Base-by-base conservation (phyloP, 2,797 vertebrate genomes). In the Pseudomugil gertrudae region DNA sequence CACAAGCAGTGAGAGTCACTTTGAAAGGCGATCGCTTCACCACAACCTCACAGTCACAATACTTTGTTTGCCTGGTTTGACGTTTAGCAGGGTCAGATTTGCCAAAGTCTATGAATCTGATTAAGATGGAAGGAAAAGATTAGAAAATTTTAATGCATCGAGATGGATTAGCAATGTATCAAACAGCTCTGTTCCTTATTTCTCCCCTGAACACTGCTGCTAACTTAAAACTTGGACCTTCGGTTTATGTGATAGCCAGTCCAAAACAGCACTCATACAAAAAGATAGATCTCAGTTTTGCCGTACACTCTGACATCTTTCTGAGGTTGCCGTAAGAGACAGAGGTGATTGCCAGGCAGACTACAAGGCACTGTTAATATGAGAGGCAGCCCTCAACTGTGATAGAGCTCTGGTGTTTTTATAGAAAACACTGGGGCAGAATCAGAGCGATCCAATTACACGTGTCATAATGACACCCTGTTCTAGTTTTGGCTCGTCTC, bases 1-100 rank as follows among this genome's bases (percentile, higher is more conserved):
- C 81, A 83, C 73, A 84, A 61, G 69, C 83, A 90, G 86, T 57
- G 76, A 90, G 87, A 90, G 89, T 92, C 86, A 91, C 88, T 90
- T 87, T 92, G 89, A 92, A 91, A 90, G 85, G 78, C 30, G 76
- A 89, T 90, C 84, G 69, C 74, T 78, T 84, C 77, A 79, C 74
- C 81, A 78, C 85, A 86, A 73, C 71, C 84, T 84, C 74, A 88
- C 84, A 76, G 79, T 76, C 84, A 80, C 84, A 84, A 79, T 68
- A 74, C 87, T 90, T 84, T 89, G 86, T 89, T 89, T 89, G 81
- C 85, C 63, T 70, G 64, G 65, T 56, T 50, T 78, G 48, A 76
- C 72, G 69, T 75, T 76, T 76, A 45, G 40, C 62, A 40, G 40
- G 38, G 50, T 71, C 64, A 11, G 30, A 74, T 86, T 81, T 77